These are phyloP conservation scores for Hoplostethus atlanticus DNA, from an alignment of 2,797 vertebrate species.

Conservation along the genomic window DNA sequence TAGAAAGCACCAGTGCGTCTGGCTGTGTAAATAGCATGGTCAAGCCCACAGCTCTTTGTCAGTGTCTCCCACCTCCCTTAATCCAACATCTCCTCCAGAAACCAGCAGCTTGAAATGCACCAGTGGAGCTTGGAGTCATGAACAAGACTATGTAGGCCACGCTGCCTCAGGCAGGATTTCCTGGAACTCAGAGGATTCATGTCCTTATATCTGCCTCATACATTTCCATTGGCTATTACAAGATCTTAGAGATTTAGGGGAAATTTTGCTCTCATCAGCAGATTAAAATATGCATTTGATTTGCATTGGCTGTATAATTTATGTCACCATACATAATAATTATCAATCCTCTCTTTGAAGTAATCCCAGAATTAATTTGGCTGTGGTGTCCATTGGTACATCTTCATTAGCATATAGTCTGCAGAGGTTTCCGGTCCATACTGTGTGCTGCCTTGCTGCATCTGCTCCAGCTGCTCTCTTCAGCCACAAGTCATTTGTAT, in stretches of 20 bases:
- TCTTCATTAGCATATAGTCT: too few relatives aligned
- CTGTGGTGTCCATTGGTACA: too few relatives aligned
- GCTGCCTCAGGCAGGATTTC: neutral
- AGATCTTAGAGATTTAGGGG: too few relatives aligned
- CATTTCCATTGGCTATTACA: neutral
- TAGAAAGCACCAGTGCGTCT: too few relatives aligned
- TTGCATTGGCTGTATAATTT: neutral
- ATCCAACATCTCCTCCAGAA: neutral
- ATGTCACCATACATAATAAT: neutral
- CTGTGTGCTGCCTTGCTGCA: too few relatives aligned
- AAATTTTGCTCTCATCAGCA: neutral
- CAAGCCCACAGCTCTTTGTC: too few relatives aligned
- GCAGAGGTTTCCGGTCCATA: too few relatives aligned
- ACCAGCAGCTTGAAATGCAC: neutral
- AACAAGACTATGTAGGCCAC: slow-evolving; percentile 1
- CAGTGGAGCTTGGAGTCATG: neutral
- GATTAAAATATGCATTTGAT: neutral
- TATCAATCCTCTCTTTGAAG: neutral
- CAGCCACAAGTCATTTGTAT: too few relatives aligned
- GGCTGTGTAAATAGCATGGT: too few relatives aligned
- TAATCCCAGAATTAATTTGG: neutral
- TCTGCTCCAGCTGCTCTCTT: too few relatives aligned
- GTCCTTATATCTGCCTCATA: neutral
- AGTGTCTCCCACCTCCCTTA: neutral
- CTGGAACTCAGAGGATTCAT: neutral